Evolutionary conservation across 2,797 vertebrate species (phyloP), one percentile per base, ranked within the genome.

Genomic region (Lemur catta): DNA sequence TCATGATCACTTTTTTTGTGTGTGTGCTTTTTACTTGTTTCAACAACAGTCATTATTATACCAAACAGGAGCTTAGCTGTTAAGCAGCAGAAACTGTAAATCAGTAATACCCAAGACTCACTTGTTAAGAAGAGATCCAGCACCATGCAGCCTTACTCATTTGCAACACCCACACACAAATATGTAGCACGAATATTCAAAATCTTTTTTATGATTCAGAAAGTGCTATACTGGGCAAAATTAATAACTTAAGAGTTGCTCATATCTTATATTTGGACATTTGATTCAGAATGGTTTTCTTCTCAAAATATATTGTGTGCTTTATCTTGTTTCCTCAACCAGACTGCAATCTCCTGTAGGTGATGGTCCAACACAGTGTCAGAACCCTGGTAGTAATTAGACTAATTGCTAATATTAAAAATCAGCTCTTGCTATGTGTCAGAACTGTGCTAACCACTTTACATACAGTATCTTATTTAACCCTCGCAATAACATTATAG

Each of bases 301-400:
- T 94, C 55, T 84, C 52, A 96, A 95, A 96, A 86, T 69, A 69
- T 18, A 74, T 18, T 55, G 50, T 18, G 9, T 38, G 55, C 67
- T 88, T 91, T 91, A 96, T 74, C 85, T 81, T 57, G 35, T 87
- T 97, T 95, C 72, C 78, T 92, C 17, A 61, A 75, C 33, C 28
- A 85, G 33, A 95, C 6, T 78, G 11, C 43, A 63, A 20, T 85
- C 85, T 84, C 87, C 20, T 59, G 1, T 84, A 35, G 71, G 50
- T 43, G 38, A 85, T 0, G 26, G 38, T 55, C 43, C 63, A 74
- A 90, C 33, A 86, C 14, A 33, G 38, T 65, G 52, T 85, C 72
- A 93, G 80, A 87, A 92, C 74, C 65, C 57, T 46, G 50, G 52
- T 28, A 35, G 61, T 35, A 84, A 41, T 69, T 55, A 89, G 55